Evolutionary conservation across 1,140 invertebrate genomes (phyloP).

Genomic region (Meteorus sp.): DNA sequence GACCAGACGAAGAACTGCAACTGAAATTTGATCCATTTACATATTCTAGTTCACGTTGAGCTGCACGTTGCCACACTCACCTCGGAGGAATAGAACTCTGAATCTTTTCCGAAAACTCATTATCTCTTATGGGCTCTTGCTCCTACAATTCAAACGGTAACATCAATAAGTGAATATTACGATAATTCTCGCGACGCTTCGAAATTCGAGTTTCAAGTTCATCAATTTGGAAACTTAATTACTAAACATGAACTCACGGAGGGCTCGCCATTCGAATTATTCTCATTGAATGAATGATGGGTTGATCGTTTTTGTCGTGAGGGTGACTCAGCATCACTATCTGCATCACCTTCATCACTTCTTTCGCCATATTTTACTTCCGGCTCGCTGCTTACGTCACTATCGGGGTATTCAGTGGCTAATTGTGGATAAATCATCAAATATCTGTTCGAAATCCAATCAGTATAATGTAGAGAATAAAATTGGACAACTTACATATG

Average conservation of each 20-base stretch:
- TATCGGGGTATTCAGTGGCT: slow-evolving; percentile 68
- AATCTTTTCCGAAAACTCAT: slow-evolving; percentile 46
- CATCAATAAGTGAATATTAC: no score
- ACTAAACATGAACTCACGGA: slow-evolving; percentile 36
- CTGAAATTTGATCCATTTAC: slow-evolving; percentile 40
- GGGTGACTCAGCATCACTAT: slow-evolving; percentile 63
- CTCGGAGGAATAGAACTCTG: slow-evolving; percentile 51
- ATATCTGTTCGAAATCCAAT: not conserved
- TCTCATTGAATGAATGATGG: slow-evolving; percentile 37
- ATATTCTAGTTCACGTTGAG: not conserved
- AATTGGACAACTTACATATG: slow-evolving; percentile 47
- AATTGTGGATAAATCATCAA: slow-evolving; percentile 19
- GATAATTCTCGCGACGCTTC: not conserved
- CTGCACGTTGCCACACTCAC: slow-evolving; percentile 27
- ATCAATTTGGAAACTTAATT: no score
- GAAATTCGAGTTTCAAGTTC: no score
- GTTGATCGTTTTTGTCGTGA: slow-evolving; percentile 38
- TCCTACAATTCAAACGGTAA: slow-evolving; percentile 40
- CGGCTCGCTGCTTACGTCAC: slow-evolving; percentile 67
- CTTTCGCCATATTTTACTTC: slow-evolving; percentile 58
- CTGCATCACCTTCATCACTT: slow-evolving; percentile 70
- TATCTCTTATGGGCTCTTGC: slow-evolving; percentile 44
- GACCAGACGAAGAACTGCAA: slow-evolving; percentile 67
- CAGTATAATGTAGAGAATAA: not conserved
- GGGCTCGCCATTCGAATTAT: slow-evolving; percentile 47